Evolutionary conservation across 2,113 vertebrate genomes (phyloP).

Genomic region (Setophaga kirtlandii): DNA sequence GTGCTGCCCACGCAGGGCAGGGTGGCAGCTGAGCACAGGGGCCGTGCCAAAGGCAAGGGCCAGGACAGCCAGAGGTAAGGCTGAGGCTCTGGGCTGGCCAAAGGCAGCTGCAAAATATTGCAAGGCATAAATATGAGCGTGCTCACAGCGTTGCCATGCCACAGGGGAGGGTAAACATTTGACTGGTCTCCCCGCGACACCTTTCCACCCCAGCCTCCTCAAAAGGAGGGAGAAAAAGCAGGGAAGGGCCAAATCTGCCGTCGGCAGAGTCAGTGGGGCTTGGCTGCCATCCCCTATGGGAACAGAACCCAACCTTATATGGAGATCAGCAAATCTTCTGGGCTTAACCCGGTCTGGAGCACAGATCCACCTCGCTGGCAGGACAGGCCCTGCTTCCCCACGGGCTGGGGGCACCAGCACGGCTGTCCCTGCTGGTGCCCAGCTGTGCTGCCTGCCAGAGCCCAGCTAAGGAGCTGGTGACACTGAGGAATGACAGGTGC

Average conservation of each 20-base stretch:
- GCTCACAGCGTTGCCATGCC: background rate
- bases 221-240: background rate
- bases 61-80: too few species aligned
- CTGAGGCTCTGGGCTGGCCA: too few species aligned
- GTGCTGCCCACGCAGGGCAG: background rate
- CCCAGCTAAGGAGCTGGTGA: constrained; percentile 29
- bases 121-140: background rate
- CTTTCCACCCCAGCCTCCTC: background rate
- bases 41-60: rapidly evolving
- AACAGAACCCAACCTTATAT: constrained; percentile 42
- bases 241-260: background rate
- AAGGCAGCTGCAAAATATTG: background rate
- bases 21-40: background rate
- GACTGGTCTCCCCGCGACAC: background rate
- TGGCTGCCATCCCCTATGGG: background rate
- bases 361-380: background rate
- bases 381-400: background rate
- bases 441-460: background rate
- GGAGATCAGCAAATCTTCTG: background rate
- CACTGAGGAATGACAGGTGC: background rate
- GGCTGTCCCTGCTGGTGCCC: background rate
- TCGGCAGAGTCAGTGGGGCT: background rate
- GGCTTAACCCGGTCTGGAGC: background rate
- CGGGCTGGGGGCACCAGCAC: background rate
- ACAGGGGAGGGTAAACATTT: constrained; percentile 13